Percentiles rank a stretch among this genome's conserved stretches.
Evolutionary conservation across 2,888 invertebrate species (phyloP).

Genomic region (Bellardia bayeri): DNA sequence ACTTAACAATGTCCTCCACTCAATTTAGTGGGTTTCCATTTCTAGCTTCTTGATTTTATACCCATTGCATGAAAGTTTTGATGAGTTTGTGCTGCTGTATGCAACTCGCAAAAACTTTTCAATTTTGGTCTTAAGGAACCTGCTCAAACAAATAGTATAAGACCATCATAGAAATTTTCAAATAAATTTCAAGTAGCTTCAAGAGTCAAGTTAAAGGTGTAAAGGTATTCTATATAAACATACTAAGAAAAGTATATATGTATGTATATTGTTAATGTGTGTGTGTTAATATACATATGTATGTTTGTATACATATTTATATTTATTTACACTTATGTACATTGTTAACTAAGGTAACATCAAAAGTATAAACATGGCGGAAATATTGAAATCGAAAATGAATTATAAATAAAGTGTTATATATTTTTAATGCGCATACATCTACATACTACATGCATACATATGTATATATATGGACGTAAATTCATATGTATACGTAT

Average conservation of each 20-base stretch:
- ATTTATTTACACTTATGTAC: conserved; percentile 59
- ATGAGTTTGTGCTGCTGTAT: no score
- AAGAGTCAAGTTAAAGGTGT: background rate
- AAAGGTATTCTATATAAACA: background rate
- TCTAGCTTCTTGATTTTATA: no score
- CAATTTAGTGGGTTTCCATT: no score
- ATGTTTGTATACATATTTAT: background rate
- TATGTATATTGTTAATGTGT: background rate
- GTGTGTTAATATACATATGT: background rate
- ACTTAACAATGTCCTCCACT: no score
- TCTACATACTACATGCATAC: conserved; percentile 16
- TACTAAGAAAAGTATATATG: background rate
- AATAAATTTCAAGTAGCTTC: no score
- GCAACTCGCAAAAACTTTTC: no score
- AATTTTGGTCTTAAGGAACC: no score
- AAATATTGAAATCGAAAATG: conserved; percentile 81
- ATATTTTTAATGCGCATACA: conserved; percentile 75
- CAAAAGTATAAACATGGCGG: conserved; percentile 57
- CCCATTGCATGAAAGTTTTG: no score
- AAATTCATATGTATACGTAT: no score
- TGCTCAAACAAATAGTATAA: no score
- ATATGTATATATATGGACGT: background rate
- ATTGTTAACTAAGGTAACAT: conserved; percentile 66
- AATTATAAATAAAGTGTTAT: conserved; percentile 83
- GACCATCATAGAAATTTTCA: no score